These are phyloP conservation scores for Taenioides sp. DNA, from an alignment of 2,797 vertebrate genomes.

Conservation along the genomic window DNA sequence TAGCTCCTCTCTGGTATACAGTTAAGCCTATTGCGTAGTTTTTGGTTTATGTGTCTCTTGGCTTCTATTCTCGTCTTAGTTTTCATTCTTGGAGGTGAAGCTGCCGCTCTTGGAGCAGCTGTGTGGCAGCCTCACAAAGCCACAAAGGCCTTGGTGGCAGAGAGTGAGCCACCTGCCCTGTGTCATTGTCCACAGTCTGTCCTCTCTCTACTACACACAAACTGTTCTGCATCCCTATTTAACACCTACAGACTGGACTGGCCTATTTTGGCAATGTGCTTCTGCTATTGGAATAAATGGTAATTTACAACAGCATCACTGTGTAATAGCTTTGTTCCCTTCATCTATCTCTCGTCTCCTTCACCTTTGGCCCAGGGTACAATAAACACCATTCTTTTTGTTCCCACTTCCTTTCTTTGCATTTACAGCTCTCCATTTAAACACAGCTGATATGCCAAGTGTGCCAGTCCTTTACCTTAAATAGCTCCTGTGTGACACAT, in stretches of 20 bases:
- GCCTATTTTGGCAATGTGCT: slow-evolving; percentile 54
- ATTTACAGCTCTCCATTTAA: slow-evolving; percentile 57
- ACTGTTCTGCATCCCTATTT: slow-evolving; percentile 47
- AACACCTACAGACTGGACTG: slow-evolving; percentile 30
- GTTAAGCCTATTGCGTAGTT: slow-evolving; percentile 6
- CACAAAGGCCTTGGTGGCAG: slow-evolving; percentile 70
- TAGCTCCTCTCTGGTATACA: neutral
- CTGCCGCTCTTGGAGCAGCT: slow-evolving; percentile 64
- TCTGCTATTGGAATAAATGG: slow-evolving; percentile 21
- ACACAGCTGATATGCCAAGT: slow-evolving; percentile 57
- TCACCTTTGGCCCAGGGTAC: slow-evolving; percentile 41
- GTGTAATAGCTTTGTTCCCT: slow-evolving; percentile 36
- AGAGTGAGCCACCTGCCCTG: slow-evolving; percentile 69
- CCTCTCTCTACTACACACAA: slow-evolving; percentile 44
- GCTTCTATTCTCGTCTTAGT: slow-evolving; percentile 37
- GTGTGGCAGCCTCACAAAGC: slow-evolving; percentile 66
- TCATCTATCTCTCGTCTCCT: slow-evolving; percentile 37
- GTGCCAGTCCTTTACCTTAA: slow-evolving; percentile 59
- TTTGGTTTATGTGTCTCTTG: slow-evolving; percentile 14
- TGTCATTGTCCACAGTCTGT: slow-evolving; percentile 64
- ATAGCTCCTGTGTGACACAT: slow-evolving; percentile 39
- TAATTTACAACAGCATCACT: slow-evolving; percentile 34
- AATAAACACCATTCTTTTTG: slow-evolving; percentile 63
- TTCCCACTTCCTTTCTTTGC: slow-evolving; percentile 59
- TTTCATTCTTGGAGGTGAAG: slow-evolving; percentile 45